These are phyloP conservation scores for Formica selysi DNA, from an alignment of 1,140 invertebrate genomes.

Conservation along the genomic window DNA sequence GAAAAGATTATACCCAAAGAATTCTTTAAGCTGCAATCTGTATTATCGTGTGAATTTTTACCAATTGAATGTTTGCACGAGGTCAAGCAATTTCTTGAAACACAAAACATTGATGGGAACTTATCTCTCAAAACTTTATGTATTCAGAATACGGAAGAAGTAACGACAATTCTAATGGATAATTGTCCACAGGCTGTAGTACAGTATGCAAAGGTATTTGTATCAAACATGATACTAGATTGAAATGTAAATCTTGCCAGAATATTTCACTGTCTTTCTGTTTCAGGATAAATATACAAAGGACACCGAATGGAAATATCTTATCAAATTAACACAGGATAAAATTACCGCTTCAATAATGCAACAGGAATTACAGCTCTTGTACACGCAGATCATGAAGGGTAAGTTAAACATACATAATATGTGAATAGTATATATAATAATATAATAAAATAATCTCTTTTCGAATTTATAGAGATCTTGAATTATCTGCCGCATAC, in stretches of 20 bases:
- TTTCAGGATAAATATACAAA: slow-evolving; percentile 86
- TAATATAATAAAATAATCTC: slow-evolving; percentile 22
- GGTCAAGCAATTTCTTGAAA: slow-evolving; percentile 83
- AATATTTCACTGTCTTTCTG: slow-evolving; percentile 4
- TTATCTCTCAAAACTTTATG: slow-evolving; percentile 83
- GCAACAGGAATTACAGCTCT: slow-evolving; percentile 81
- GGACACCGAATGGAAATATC: slow-evolving; percentile 86
- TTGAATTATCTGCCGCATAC: slow-evolving; percentile 85
- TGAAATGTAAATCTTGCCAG: slow-evolving; percentile 31
- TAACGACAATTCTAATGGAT: slow-evolving; percentile 84
- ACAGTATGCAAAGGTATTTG: slow-evolving; percentile 87
- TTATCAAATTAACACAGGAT: slow-evolving; percentile 85
- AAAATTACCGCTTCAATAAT: slow-evolving; percentile 83
- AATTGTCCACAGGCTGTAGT: slow-evolving; percentile 87
- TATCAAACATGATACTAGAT: slow-evolving; percentile 53
- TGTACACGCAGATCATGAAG: slow-evolving; percentile 86
- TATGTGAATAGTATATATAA: neutral
- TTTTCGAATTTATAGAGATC: slow-evolving; percentile 82
- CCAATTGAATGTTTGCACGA: slow-evolving; percentile 84
- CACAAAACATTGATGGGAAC: slow-evolving; percentile 82
- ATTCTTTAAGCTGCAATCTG: slow-evolving; percentile 83
- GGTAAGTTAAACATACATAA: slow-evolving; percentile 78
- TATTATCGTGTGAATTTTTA: slow-evolving; percentile 83
- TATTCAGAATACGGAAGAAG: slow-evolving; percentile 75
- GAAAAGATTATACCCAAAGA: slow-evolving; percentile 77